These are phyloP conservation scores for Drosophila neonasuta DNA, from an alignment of 2,888 invertebrate species.

Conservation along the genomic window DNA sequence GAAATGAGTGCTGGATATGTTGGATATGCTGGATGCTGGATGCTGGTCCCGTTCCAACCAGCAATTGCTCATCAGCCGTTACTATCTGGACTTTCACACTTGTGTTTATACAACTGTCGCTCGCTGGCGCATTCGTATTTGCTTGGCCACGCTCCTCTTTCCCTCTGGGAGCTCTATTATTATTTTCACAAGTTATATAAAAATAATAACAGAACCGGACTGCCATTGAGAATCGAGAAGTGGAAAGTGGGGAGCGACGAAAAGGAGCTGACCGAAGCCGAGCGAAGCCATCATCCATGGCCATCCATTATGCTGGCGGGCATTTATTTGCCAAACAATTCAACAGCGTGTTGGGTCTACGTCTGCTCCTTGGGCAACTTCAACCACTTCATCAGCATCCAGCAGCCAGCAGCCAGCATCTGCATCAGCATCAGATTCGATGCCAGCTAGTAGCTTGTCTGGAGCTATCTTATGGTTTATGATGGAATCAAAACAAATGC, in stretches of 20 bases:
- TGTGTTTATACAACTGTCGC: conserved; percentile 78
- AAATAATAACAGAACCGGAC: conserved; percentile 69
- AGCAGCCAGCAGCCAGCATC: conserved; percentile 18
- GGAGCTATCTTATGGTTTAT: conserved; percentile 76
- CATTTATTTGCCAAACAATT: conserved; percentile 79
- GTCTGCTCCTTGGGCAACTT: conserved; percentile 64
- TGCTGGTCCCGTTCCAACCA: conserved; percentile 13
- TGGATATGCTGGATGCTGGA: conserved; percentile 23
- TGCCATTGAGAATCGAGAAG: conserved; percentile 7
- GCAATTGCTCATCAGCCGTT: conserved; percentile 48
- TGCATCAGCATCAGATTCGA: conserved; percentile 33
- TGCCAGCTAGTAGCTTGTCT: conserved; percentile 30
- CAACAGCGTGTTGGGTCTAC: conserved; percentile 53
- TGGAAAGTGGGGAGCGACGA: not conserved
- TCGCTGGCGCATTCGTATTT: conserved; percentile 50
- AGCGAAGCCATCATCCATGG: conserved; percentile 42
- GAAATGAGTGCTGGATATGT: conserved; percentile 6
- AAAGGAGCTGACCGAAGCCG: conserved; percentile 25
- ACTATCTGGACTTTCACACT: conserved; percentile 78
- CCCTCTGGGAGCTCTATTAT: conserved; percentile 62
- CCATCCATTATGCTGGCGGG: conserved; percentile 80
- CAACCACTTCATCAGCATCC: conserved; percentile 76
- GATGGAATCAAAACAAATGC: conserved; percentile 77
- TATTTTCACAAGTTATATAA: conserved; percentile 78
- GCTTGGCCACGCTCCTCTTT: conserved; percentile 44